phyloP scores from a whole-genome alignment of 2,113 vertebrate species.

The Zosterops pallidus region DNA sequence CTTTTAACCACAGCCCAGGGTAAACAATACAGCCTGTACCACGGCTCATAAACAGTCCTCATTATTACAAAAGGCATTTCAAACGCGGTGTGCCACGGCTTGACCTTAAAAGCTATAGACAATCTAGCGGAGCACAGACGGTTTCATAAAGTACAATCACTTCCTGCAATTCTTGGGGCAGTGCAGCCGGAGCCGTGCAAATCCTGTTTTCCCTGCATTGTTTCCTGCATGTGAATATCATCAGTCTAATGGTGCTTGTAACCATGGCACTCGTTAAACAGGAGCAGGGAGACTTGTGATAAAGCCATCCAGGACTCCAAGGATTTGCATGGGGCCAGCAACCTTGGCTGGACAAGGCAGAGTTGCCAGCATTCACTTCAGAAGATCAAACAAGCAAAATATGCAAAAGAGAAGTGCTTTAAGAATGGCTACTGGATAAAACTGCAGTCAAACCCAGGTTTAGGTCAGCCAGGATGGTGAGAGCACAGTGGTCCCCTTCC shows the following conservation, averaged over 20 bases:
- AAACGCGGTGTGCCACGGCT: slow-evolving; percentile 73
- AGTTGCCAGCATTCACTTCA: not conserved
- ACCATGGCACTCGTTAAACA: slow-evolving; percentile 83
- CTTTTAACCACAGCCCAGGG: slow-evolving; percentile 53
- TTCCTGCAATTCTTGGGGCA: slow-evolving; percentile 99
- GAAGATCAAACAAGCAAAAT: not conserved
- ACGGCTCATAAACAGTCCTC: slow-evolving; percentile 76
- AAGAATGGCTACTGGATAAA: not conserved
- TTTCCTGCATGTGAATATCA: slow-evolving; percentile 90
- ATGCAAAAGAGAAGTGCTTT: not conserved
- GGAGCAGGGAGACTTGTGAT: slow-evolving; percentile 66
- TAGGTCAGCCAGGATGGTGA: not conserved
- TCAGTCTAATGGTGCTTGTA: slow-evolving; percentile 80
- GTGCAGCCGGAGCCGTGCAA: slow-evolving; percentile 93
- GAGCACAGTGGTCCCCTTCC: rapidly evolving
- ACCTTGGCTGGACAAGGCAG: not conserved
- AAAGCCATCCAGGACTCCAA: slow-evolving; percentile 65
- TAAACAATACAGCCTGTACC: slow-evolving; percentile 83
- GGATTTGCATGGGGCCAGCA: slow-evolving; percentile 40
- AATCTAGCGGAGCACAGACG: slow-evolving; percentile 87
- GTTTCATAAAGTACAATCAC: slow-evolving; percentile 98
- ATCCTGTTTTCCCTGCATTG: slow-evolving; percentile 98
- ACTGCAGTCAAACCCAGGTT: not conserved
- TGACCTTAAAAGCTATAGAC: slow-evolving; percentile 87
- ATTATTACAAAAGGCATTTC: slow-evolving; percentile 83